Evolutionary conservation across 2,113 vertebrate genomes (phyloP).

Genomic region (Eudyptes chrysolophus): DNA sequence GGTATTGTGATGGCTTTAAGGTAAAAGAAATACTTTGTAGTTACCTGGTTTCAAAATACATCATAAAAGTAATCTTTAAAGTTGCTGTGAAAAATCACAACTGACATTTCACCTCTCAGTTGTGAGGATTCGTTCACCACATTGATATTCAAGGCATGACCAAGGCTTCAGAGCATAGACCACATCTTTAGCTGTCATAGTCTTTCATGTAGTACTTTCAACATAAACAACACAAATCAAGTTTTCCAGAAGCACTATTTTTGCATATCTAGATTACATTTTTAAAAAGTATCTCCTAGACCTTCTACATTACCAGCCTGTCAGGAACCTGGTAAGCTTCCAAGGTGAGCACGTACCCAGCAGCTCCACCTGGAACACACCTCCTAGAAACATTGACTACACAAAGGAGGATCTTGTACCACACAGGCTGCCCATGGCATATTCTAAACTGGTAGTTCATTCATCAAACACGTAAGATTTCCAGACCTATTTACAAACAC

Average conservation of each 20-base stretch:
- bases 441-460: neutral
- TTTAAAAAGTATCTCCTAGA: neutral
- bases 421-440: neutral
- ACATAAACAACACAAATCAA: neutral
- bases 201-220: neutral
- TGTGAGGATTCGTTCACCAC: neutral
- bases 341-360: neutral
- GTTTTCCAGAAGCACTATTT: neutral
- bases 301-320: neutral
- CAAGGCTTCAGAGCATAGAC: neutral
- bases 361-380: neutral
- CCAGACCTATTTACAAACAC: neutral
- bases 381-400: neutral
- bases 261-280: neutral
- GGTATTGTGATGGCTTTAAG: neutral
- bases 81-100: neutral
- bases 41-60: neutral
- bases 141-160: neutral
- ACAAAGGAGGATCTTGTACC: neutral
- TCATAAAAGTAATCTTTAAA: neutral
- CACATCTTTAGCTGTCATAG: neutral
- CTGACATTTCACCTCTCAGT: neutral
- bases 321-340: neutral
- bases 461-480: neutral
- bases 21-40: neutral